Base-by-base conservation (phyloP, 1,140 invertebrate species). In the Pomacea maculata region DNA sequence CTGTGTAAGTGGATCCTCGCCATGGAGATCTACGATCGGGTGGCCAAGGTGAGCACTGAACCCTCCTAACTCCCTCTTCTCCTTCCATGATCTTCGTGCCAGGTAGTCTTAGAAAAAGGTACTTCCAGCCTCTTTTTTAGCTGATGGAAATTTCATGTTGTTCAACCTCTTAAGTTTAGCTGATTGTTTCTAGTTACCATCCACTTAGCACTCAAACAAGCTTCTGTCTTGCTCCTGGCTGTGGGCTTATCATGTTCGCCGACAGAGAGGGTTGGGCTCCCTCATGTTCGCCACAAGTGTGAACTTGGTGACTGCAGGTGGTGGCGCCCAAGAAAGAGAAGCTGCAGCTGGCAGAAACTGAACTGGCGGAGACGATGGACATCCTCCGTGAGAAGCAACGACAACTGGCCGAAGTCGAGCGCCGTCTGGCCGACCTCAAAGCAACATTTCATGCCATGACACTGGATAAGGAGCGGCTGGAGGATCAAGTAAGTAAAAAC, bases 1-100 rank as follows among this genome's bases (percentile, higher is more conserved):
- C 91, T 98, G 9, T 98, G 96, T 88, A 96, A 97, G 91, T 98
- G 97, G 97, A 95, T 98, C 57, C 94, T 96, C 81, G 97, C 97
- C 8, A 96, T 98, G 94, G 96, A 97, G 89, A 94, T 96, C 88
- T 98, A 98, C 88, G 97, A 98, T 88, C 93, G 95, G 82, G 96
- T 97, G 0, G 95, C 95, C 8, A 97, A 96, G 92, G 84, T 89
- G 14, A 17, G 57, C 8, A 17, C 8, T 61, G 57, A 11, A 17
- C 57, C 57, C 57, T 11, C 34, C 34, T 6, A 45, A 45, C 34
- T 45, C 34, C 34, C 34, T 45, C 34, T 6, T 45, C 34, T 6
- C 34, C 3, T 6, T 45, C 34, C 34, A 6, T 45, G 34, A 45
- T 45, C 34, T 2, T 45, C 34, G 34, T 45, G 2, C 34, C 34